Evolutionary conservation across 2,113 vertebrate species (phyloP).

Genomic region (Mirza zaza): DNA sequence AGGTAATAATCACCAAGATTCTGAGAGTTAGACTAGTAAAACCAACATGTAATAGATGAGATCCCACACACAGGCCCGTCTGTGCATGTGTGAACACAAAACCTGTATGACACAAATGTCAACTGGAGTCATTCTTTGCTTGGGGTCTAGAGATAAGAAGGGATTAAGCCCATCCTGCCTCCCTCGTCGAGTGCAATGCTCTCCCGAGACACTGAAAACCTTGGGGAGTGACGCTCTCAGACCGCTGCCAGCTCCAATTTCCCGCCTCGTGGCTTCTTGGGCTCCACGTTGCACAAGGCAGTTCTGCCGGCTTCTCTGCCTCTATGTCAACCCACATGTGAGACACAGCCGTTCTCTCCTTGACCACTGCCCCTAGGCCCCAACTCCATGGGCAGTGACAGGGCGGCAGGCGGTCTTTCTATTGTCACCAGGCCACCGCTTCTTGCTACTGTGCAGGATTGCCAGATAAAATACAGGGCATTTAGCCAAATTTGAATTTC

Average conservation of each 20-base stretch:
- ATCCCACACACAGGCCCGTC: not conserved
- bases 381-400: not conserved
- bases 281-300: not conserved
- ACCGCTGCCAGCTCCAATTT: not conserved
- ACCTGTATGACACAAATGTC: too few species aligned
- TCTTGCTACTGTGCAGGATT: not conserved
- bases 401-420: not conserved
- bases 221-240: fast-evolving
- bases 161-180: not conserved
- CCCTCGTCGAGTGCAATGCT: fast-evolving
- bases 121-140: not conserved
- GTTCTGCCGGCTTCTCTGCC: not conserved
- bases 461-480: not conserved
- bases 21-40: not conserved
- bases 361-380: not conserved
- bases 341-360: not conserved
- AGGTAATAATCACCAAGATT: not conserved
- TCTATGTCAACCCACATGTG: not conserved
- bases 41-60: not conserved
- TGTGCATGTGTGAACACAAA: fast-evolving
- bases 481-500: not conserved
- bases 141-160: not conserved
- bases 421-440: not conserved
- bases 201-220: not conserved
- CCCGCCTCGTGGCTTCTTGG: not conserved